phyloP scores from a whole-genome alignment of 2,113 vertebrate species.

The Colaptes auratus region DNA sequence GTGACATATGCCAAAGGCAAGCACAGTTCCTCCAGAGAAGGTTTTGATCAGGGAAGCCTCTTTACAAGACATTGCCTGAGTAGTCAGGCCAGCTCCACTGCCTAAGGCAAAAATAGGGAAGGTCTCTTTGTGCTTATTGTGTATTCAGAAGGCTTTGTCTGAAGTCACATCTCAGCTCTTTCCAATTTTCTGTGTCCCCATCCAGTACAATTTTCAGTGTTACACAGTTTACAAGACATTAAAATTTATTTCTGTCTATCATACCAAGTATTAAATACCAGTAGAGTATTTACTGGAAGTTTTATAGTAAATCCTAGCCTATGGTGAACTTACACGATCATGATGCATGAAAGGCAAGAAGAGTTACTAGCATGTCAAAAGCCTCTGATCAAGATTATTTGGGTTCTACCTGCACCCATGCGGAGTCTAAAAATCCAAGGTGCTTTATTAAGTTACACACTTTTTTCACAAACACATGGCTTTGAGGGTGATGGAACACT shows the following conservation, averaged over 20 bases:
- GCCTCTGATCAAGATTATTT: slow-evolving; percentile 31
- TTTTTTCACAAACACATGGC: slow-evolving; percentile 2
- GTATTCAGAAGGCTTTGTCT: neutral
- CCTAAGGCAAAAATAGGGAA: neutral
- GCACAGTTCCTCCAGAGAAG: neutral
- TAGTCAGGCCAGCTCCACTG: neutral
- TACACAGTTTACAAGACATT: neutral
- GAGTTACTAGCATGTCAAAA: slow-evolving; percentile 19
- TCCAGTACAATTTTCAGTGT: neutral
- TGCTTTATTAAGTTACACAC: neutral
- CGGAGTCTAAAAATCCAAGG: neutral
- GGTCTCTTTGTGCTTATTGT: neutral
- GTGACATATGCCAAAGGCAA: neutral
- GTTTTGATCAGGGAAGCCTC: neutral
- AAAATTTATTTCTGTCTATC: neutral
- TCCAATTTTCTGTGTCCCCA: neutral
- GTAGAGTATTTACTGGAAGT: neutral
- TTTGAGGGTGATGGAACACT: too few relatives aligned
- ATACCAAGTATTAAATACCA: neutral
- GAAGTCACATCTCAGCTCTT: neutral
- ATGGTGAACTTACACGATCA: neutral
- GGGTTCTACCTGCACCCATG: neutral
- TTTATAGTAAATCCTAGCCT: neutral
- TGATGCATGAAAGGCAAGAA: slow-evolving; percentile 13
- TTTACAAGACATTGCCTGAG: neutral